Evolutionary conservation across 2,797 vertebrate genomes (phyloP), one percentile per base, ranked within the genome.

Genomic region (Thunnus albacares): DNA sequence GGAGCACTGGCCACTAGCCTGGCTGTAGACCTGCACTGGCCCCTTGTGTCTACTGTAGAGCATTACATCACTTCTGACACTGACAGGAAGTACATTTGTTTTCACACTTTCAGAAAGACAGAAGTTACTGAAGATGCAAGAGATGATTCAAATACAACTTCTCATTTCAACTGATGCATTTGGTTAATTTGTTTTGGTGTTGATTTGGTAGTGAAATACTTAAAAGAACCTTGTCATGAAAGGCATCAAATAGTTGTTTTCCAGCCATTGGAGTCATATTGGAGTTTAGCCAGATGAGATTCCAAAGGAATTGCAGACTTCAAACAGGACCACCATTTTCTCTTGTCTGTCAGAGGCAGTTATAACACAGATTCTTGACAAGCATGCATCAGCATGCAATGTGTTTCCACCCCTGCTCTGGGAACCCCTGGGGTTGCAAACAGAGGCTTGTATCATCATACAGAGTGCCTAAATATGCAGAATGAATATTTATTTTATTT

Each of bases 11-110:
- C 60, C 52, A 2, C n/a, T 18, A 65, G 26, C 45, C 58, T 7
- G 69, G 51, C 85, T 80, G 76, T 20, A 79, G 83, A 74, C 79
- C 79, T 77, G 66, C 87, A 93, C 86, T 91, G 92, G 51, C 90
- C 92, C 86, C 93, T 90, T 82, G 91, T 92, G 93, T 87, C 79
- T 28, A 35, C 17, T 56, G 55, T 4, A 47, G 61, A 77, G 75
- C 77, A 92, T 92, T 92, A 84, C 92, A 91, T 24, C 65, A 6
- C 1, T 30, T 22, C 41, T 4, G 20, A 33, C 14, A 74, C 3
- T 60, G 55, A 45, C 1, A 18, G 8, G 18, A 2, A 26, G 17
- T 15, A 0, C 12, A 49, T 64, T 8, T 59, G 58, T n/a, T 47
- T n/a, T 52, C 17, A 12, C 3, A 10, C 14, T 77, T 18, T 67